phyloP scores from a whole-genome alignment of 2,888 invertebrate genomes.

The Oligia latruncula region DNA sequence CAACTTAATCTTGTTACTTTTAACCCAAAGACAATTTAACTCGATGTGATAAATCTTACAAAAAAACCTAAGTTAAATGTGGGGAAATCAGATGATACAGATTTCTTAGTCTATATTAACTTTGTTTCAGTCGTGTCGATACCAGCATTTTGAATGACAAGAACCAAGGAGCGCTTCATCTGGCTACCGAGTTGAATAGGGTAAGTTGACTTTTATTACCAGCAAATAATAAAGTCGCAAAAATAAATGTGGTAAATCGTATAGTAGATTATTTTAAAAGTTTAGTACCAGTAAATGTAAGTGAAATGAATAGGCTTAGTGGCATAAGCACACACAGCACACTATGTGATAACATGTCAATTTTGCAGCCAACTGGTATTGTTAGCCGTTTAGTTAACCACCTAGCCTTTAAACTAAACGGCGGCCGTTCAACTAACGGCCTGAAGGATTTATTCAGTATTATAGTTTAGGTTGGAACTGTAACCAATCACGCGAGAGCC shows the following conservation, averaged over 20 bases:
- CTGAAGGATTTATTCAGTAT: too few species aligned
- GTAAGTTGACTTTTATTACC: conserved; percentile 65
- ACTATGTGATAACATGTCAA: neutral
- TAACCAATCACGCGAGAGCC: too few species aligned
- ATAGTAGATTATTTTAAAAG: neutral
- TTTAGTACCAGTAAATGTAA: neutral
- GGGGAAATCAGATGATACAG: neutral
- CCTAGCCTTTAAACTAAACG: too few species aligned
- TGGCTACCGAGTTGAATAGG: conserved; percentile 94
- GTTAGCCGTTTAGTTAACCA: too few species aligned
- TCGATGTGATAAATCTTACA: too few species aligned
- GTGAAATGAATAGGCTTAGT: neutral
- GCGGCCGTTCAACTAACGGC: too few species aligned
- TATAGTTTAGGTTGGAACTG: too few species aligned
- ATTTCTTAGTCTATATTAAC: neutral
- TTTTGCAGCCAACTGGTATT: too few species aligned
- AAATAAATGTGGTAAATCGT: neutral
- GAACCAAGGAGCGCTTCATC: conserved; percentile 94
- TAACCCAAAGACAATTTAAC: too few species aligned
- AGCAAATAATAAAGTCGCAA: neutral
- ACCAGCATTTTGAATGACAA: conserved; percentile 93
- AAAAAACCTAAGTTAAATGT: too few species aligned
- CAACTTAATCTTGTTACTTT: too few species aligned
- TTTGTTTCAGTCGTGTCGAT: conserved; percentile 91
- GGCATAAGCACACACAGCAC: neutral